phyloP scores from a whole-genome alignment of 1,140 invertebrate genomes.

The Maconellicoccus hirsutus region DNA sequence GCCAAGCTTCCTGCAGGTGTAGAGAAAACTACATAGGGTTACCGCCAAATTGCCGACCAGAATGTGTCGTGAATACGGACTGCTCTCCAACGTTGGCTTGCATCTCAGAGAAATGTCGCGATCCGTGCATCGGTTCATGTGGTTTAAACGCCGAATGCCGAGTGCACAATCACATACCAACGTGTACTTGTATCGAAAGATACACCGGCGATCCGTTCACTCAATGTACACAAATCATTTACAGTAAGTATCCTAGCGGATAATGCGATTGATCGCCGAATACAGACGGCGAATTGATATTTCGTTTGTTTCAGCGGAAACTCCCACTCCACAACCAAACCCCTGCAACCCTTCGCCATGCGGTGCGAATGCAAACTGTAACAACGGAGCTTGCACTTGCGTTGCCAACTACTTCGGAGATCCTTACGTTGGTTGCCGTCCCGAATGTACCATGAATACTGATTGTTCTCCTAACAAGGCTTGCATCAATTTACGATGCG shows the following conservation, averaged over 20 bases:
- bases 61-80: constrained; percentile 44
- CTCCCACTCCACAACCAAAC: constrained; percentile 35
- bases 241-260: constrained; percentile 28
- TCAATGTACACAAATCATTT: constrained; percentile 34
- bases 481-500: constrained; percentile 63
- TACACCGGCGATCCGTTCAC: constrained; percentile 50
- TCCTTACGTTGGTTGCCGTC: constrained; percentile 52
- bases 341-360: constrained; percentile 70
- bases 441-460: constrained; percentile 71
- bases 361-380: constrained; percentile 58
- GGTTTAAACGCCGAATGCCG: constrained; percentile 54
- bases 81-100: constrained; percentile 43
- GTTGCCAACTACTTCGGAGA: constrained; percentile 60
- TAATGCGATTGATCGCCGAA: neutral
- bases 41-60: constrained; percentile 44
- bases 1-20: constrained; percentile 46
- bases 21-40: constrained; percentile 41
- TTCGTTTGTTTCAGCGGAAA: constrained; percentile 17
- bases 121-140: constrained; percentile 57
- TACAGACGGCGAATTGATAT: neutral
- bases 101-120: constrained; percentile 50
- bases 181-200: constrained; percentile 51
- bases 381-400: constrained; percentile 60
- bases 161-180: constrained; percentile 63
- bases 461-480: constrained; percentile 65